A percentile compares a stretch with the other conserved stretches of the same genome.
These are phyloP conservation scores for Plestiodon gilberti DNA, from an alignment of 2,113 vertebrate genomes.

Conservation along the genomic window DNA sequence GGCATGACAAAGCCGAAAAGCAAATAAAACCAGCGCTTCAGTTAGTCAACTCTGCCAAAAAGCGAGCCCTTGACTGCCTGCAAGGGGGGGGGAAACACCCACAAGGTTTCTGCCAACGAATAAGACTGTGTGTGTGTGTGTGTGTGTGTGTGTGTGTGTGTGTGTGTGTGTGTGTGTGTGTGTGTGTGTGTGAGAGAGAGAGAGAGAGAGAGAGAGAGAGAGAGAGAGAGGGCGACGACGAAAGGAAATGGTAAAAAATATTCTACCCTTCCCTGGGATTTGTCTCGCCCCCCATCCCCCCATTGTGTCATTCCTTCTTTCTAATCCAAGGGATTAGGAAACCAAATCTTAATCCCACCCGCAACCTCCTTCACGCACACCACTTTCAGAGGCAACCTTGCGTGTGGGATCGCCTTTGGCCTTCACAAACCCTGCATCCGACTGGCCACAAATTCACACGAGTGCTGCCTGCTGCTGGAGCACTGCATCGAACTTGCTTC, in stretches of 20 bases:
- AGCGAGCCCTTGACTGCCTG: constrained; percentile 23
- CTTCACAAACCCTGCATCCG: background rate
- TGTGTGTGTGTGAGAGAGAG: background rate
- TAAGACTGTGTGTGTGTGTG: background rate
- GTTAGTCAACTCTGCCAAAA: constrained; percentile 70
- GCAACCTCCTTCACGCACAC: background rate
- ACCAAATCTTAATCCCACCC: background rate
- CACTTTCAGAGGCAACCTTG: background rate
- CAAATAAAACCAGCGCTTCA: constrained; percentile 78
- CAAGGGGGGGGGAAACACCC: constrained; percentile 5
- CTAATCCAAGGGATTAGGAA: background rate
- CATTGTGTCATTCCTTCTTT: background rate
- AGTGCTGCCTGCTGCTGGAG: background rate
- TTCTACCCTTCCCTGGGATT: background rate
- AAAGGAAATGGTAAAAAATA: background rate
- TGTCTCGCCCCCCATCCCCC: background rate
- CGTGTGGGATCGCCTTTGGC: background rate
- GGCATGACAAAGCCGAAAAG: constrained; percentile 82
- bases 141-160: background rate
- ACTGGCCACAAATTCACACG: background rate
- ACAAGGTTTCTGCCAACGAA: background rate
- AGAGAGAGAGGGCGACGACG: background rate
- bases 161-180: background rate
- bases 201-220: background rate
- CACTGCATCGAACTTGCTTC: background rate